A percentile compares a stretch with the other conserved stretches of the same genome.
Evolutionary conservation across 1,140 invertebrate species (phyloP).

Genomic region (Dinothrombium tinctorium): DNA sequence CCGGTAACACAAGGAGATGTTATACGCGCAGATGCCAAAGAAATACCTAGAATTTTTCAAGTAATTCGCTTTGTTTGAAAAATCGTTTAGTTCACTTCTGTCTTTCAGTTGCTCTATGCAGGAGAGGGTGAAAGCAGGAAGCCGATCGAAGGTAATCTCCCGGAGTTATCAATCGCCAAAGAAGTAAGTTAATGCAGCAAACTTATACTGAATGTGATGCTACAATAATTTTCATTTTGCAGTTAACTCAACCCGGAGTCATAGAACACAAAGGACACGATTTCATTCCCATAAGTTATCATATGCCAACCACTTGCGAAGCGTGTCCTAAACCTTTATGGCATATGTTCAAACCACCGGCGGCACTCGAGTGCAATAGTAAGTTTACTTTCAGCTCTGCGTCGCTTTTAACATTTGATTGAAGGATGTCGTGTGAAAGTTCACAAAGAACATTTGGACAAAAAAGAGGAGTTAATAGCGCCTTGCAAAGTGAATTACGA

Average conservation of each 20-base stretch:
- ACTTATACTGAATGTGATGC: neutral
- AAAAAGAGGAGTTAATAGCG: slow-evolving; percentile 45
- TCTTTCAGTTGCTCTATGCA: slow-evolving; percentile 49
- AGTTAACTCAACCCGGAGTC: slow-evolving; percentile 41
- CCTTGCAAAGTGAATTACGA: slow-evolving; percentile 71
- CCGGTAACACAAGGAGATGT: slow-evolving; percentile 96
- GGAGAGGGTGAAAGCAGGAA: slow-evolving; percentile 74
- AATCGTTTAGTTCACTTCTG: slow-evolving; percentile 1
- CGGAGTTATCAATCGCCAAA: slow-evolving; percentile 15
- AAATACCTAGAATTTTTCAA: slow-evolving; percentile 97
- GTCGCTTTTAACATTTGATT: neutral
- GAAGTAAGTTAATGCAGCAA: slow-evolving; percentile 14
- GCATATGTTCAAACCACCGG: slow-evolving; percentile 88
- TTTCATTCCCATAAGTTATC: slow-evolving; percentile 81
- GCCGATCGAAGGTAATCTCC: slow-evolving; percentile 37
- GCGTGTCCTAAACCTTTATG: slow-evolving; percentile 86
- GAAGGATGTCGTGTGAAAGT: slow-evolving; percentile 83
- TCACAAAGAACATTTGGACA: slow-evolving; percentile 74
- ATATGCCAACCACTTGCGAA: slow-evolving; percentile 94
- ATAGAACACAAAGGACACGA: slow-evolving; percentile 82
- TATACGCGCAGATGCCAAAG: slow-evolving; percentile 88
- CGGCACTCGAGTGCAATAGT: slow-evolving; percentile 85
- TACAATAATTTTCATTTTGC: slow-evolving; percentile 3
- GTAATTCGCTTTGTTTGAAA: slow-evolving; percentile 21
- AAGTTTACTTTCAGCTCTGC: slow-evolving; percentile 21